phyloP scores from a whole-genome alignment of 2,888 invertebrate genomes.

The Caenorhabditis drosophilae region DNA sequence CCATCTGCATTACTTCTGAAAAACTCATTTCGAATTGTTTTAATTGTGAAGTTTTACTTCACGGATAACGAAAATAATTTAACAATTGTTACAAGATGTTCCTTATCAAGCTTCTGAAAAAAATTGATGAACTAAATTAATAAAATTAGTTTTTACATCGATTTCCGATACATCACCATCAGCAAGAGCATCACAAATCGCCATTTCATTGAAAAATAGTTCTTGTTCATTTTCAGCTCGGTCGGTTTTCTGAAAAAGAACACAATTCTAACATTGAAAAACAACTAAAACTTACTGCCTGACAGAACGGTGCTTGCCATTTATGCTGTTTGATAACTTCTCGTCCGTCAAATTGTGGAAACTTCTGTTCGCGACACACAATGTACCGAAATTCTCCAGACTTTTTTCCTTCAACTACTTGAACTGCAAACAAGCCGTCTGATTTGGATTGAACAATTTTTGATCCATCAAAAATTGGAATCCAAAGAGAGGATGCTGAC shows the following conservation, averaged over 20 bases:
- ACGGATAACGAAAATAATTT: slow-evolving; percentile 56
- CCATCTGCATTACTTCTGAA: slow-evolving; percentile 43
- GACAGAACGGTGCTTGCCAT: slow-evolving; percentile 55
- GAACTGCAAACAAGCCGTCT: slow-evolving; percentile 62
- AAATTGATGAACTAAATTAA: background rate
- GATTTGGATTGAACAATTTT: slow-evolving; percentile 37
- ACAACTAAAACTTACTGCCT: slow-evolving; percentile 23
- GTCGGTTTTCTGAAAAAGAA: slow-evolving; percentile 15
- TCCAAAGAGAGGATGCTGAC: slow-evolving; percentile 51
- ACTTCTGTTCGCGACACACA: slow-evolving; percentile 50
- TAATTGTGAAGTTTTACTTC: too few relatives aligned
- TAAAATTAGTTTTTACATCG: background rate
- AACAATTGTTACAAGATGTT: slow-evolving; percentile 39
- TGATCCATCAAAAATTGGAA: slow-evolving; percentile 58
- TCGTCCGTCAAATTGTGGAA: slow-evolving; percentile 38
- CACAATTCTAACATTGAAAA: background rate
- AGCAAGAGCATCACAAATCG: slow-evolving; percentile 20
- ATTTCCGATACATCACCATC: slow-evolving; percentile 1
- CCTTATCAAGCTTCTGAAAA: slow-evolving; percentile 18
- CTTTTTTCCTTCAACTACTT: slow-evolving; percentile 36
- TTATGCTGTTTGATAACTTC: too few relatives aligned
- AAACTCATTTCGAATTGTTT: too few relatives aligned
- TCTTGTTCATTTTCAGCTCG: slow-evolving; percentile 50
- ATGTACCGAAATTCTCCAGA: slow-evolving; percentile 50
- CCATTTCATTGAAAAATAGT: slow-evolving; percentile 53